These are phyloP conservation scores for Abrostola tripartita DNA, from an alignment of 2,888 invertebrate species.

Conservation along the genomic window DNA sequence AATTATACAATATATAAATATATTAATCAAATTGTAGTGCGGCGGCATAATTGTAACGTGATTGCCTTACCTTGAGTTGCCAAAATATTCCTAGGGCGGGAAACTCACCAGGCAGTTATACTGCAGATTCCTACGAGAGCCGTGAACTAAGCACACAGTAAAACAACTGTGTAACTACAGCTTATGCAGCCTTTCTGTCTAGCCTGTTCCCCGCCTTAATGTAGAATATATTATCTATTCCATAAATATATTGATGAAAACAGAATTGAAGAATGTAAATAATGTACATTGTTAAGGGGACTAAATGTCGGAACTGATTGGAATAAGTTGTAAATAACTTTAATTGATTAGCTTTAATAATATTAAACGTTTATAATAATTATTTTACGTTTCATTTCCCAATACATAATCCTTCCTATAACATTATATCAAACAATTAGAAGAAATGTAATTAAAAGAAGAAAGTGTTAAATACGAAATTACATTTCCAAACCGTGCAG, in stretches of 20 bases:
- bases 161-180: no score
- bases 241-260: slow-evolving; percentile 41
- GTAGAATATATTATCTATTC: slow-evolving; percentile 44
- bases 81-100: slow-evolving; percentile 35
- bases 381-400: slow-evolving; percentile 42
- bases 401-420: background rate
- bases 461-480: no score
- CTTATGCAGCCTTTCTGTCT: slow-evolving; percentile 3
- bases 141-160: no score
- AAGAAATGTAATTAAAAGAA: background rate
- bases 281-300: slow-evolving; percentile 70
- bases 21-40: slow-evolving; percentile 27
- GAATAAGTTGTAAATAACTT: slow-evolving; percentile 81
- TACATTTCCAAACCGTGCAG: no score
- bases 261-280: slow-evolving; percentile 59
- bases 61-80: slow-evolving; percentile 48
- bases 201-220: slow-evolving; percentile 30
- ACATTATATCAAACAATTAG: background rate
- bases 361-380: slow-evolving; percentile 68
- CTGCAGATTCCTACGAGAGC: background rate
- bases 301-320: slow-evolving; percentile 86
- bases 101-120: slow-evolving; percentile 6
- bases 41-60: slow-evolving; percentile 38
- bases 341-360: slow-evolving; percentile 75
- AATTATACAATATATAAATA: slow-evolving; percentile 18